These are phyloP conservation scores for Pandemis cinnamomeana DNA, from an alignment of 2,888 invertebrate species.

Conservation along the genomic window DNA sequence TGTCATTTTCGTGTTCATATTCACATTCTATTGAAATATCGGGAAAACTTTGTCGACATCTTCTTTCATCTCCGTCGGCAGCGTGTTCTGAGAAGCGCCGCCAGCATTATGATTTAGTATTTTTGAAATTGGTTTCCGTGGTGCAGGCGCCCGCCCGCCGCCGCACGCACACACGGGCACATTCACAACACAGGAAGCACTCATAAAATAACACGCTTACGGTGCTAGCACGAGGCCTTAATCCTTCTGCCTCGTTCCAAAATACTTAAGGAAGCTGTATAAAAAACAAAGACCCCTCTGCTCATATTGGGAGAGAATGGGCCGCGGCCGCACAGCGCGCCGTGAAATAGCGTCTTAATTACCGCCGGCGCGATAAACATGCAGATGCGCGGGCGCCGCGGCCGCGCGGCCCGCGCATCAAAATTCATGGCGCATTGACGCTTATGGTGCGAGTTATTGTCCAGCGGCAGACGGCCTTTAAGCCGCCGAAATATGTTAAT, in stretches of 20 bases:
- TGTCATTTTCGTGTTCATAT: neutral
- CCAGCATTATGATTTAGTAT: constrained; percentile 3
- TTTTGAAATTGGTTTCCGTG: neutral
- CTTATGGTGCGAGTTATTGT: neutral
- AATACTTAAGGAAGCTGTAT: constrained; percentile 8
- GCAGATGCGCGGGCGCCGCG: constrained; percentile 12
- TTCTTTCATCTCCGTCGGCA: neutral
- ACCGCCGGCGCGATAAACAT: constrained; percentile 20
- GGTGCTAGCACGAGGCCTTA: neutral
- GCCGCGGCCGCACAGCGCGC: constrained; percentile 4
- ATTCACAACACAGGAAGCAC: neutral
- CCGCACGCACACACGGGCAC: neutral
- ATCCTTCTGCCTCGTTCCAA: neutral
- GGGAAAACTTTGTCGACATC: neutral
- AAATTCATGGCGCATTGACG: constrained; percentile 12
- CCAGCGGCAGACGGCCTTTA: neutral
- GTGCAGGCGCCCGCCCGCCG: neutral
- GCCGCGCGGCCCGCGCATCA: neutral
- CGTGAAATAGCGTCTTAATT: constrained; percentile 23
- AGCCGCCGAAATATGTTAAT: constrained; percentile 1
- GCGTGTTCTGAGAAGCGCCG: neutral
- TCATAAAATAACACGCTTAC: neutral
- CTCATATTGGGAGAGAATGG: constrained; percentile 10
- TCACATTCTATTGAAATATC: neutral
- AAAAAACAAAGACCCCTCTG: constrained; percentile 18